A percentile compares a stretch with the other conserved stretches of the same genome.
These are phyloP conservation scores for Folsomia candida DNA, from an alignment of 2,888 invertebrate species.

Conservation along the genomic window DNA sequence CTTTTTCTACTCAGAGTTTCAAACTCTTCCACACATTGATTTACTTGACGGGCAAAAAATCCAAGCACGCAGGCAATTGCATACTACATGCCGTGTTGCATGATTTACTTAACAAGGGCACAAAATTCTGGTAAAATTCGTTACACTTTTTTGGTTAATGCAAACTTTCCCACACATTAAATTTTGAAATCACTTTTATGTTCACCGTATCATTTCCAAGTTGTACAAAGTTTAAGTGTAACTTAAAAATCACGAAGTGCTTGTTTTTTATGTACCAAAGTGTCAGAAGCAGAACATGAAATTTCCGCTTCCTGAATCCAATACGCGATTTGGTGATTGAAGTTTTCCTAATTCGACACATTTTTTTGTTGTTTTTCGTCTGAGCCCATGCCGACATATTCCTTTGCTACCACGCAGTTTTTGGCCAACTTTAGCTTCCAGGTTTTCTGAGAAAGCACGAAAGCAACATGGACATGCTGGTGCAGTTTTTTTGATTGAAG, in stretches of 20 bases:
- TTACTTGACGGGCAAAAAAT: background rate
- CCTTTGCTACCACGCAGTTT: too few species aligned
- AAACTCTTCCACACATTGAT: background rate
- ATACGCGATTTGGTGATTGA: conserved; percentile 7
- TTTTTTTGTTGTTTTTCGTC: too few species aligned
- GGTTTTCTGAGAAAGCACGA: too few species aligned
- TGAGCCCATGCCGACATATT: too few species aligned
- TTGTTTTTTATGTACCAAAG: background rate
- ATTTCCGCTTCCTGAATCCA: background rate
- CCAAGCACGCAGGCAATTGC: background rate
- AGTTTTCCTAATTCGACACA: background rate
- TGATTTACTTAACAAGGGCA: background rate
- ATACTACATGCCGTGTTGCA: background rate
- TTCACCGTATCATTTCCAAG: too few species aligned
- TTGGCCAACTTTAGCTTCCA: too few species aligned
- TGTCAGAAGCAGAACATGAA: conserved; percentile 3
- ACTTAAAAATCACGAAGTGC: background rate
- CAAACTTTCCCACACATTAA: background rate
- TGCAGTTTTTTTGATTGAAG: too few species aligned
- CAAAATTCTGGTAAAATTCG: background rate
- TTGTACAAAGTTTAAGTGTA: background rate
- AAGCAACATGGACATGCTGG: too few species aligned
- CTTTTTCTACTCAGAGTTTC: background rate
- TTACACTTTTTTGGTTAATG: background rate
- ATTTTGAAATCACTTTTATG: background rate